Conservation (phyloP, 2,797 vertebrate genomes). For the Gadopsis marmoratus region DNA sequence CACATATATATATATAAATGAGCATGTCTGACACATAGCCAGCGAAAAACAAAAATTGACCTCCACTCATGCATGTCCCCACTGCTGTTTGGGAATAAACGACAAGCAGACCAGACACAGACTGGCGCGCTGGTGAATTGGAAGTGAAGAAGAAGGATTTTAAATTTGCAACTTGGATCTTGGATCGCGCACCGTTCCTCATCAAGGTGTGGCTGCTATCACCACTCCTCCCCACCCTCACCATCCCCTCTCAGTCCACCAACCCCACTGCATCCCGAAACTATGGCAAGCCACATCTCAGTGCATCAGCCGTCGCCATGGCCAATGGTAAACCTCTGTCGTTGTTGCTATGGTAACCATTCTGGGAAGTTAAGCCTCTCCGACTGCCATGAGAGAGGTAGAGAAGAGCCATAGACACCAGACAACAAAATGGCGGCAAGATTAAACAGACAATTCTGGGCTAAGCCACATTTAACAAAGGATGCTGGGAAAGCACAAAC, state of each 20-base stretch:
- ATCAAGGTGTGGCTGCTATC: conserved; percentile 46
- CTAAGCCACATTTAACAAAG: conserved; percentile 76
- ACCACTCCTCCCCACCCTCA: background rate
- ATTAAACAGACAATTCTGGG: conserved; percentile 77
- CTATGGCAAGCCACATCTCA: conserved; percentile 63
- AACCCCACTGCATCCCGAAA: conserved; percentile 43
- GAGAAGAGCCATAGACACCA: conserved; percentile 62
- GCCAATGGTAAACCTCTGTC: conserved; percentile 79
- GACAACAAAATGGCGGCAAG: conserved; percentile 82
- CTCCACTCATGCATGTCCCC: background rate
- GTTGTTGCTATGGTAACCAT: conserved; percentile 83
- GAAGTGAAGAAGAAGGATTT: background rate
- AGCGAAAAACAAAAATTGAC: conserved; percentile 31
- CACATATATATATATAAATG: conserved; percentile 1
- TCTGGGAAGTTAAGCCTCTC: conserved; percentile 77
- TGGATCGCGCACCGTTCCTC: background rate
- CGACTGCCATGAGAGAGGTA: conserved; percentile 74
- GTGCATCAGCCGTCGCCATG: conserved; percentile 75
- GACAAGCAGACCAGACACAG: conserved; percentile 13
- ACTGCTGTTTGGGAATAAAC: conserved; percentile 29
- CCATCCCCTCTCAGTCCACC: background rate
- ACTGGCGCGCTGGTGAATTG: background rate
- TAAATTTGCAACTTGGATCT: background rate
- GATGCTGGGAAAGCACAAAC: conserved; percentile 62
- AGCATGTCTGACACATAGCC: conserved; percentile 15